Percentiles rank a stretch among this genome's conserved stretches.
Evolutionary conservation across 64 coral and sea anemone species (phyloP).

Genomic region (Hydrozoanthus tunicans): DNA sequence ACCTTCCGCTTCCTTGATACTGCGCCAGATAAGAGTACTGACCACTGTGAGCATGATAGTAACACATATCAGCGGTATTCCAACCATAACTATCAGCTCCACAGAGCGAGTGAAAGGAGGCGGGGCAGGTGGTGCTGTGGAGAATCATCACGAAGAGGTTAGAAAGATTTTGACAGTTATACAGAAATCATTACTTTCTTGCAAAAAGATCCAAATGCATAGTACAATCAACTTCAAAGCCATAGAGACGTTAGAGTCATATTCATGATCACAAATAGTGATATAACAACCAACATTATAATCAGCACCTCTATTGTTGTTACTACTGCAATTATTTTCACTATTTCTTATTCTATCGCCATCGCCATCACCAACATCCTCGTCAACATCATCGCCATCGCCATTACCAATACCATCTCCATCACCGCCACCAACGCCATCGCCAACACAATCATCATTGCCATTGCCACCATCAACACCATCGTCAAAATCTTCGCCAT

Average conservation of each 20-base stretch:
- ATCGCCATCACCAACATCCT: neutral
- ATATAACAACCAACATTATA: no score
- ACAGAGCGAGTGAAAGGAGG: slow-evolving; percentile 67
- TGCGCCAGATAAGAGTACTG: slow-evolving; percentile 63
- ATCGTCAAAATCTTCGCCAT: neutral
- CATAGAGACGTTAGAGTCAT: no score
- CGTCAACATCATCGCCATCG: no score
- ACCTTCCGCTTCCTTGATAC: slow-evolving; percentile 78
- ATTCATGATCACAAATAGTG: no score
- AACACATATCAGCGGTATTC: slow-evolving; percentile 80
- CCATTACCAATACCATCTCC: neutral
- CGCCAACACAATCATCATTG: neutral
- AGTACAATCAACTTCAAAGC: no score
- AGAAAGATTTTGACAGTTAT: neutral
- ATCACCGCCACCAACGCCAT: neutral
- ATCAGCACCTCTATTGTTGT: no score
- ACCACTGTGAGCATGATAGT: slow-evolving; percentile 73
- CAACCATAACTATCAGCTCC: slow-evolving; percentile 77
- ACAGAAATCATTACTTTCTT: neutral
- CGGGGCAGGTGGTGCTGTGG: neutral
- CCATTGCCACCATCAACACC: neutral
- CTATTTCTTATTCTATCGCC: neutral
- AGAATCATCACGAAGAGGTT: neutral
- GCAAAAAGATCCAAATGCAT: no score
- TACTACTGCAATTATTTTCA: no score